Conservation (phyloP, 2,888 invertebrate genomes). For the Uloborus plumipes region DNA sequence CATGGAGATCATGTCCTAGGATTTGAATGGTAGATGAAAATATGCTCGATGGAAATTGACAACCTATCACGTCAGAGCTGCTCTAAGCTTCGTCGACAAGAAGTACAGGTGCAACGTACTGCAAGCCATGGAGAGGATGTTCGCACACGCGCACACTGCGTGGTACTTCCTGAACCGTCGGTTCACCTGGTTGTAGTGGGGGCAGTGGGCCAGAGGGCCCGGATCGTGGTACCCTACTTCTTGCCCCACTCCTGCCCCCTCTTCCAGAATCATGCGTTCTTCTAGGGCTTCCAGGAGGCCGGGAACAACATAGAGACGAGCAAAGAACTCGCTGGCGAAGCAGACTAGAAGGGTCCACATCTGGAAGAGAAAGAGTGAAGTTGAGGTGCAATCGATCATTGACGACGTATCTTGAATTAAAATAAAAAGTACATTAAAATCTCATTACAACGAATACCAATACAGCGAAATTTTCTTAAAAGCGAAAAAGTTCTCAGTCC, state of each 20-base stretch:
- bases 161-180: constrained; percentile 83
- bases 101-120: constrained; percentile 80
- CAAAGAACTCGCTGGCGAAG: constrained; percentile 81
- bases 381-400: too few species aligned
- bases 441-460: too few species aligned
- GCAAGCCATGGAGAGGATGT: constrained; percentile 80
- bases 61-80: constrained; percentile 33
- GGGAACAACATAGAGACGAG: constrained; percentile 83
- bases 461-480: too few species aligned
- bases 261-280: constrained; percentile 81
- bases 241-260: constrained; percentile 65
- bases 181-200: constrained; percentile 83
- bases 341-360: constrained; percentile 77
- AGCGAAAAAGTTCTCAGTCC: too few species aligned
- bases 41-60: too few species aligned
- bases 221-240: constrained; percentile 79
- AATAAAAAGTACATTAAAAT: too few species aligned
- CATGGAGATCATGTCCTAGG: not conserved
- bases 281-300: constrained; percentile 82
- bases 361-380: constrained; percentile 73
- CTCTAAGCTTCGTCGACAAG: constrained; percentile 75
- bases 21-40: too few species aligned
- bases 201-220: constrained; percentile 81
- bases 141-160: constrained; percentile 84
- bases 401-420: too few species aligned